Evolutionary conservation across 2,113 vertebrate species (phyloP).

Genomic region (Syngnathus scovelli): DNA sequence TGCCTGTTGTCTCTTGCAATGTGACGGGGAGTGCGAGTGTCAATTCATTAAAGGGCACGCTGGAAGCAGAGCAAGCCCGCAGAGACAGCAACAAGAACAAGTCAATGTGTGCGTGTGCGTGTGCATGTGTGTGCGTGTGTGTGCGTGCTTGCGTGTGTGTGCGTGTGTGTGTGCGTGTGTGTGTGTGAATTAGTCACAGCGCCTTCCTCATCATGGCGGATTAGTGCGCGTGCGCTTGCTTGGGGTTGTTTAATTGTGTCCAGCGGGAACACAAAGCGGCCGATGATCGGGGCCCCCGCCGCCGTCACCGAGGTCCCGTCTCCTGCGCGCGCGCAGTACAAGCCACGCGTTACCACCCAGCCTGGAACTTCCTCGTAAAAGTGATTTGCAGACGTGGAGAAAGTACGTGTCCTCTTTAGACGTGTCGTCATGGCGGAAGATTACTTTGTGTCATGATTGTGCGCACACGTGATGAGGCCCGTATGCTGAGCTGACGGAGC

Average conservation of each 20-base stretch:
- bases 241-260: conserved; percentile 48
- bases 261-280: conserved; percentile 32
- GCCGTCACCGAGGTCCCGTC: neutral
- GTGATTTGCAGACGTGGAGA: too few species aligned
- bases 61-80: neutral
- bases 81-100: neutral
- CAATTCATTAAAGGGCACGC: neutral
- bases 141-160: neutral
- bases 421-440: too few species aligned
- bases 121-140: neutral
- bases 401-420: too few species aligned
- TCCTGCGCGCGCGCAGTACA: neutral
- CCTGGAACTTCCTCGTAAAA: neutral
- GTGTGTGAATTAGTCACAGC: conserved; percentile 26
- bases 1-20: neutral
- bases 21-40: neutral
- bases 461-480: too few species aligned
- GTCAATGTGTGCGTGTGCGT: neutral
- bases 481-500: too few species aligned
- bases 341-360: neutral
- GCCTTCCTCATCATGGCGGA: conserved; percentile 24
- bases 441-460: too few species aligned
- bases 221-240: conserved; percentile 1
- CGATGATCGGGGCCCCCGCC: conserved; percentile 25
- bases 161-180: neutral